Evolutionary conservation across 2,113 vertebrate genomes (phyloP).

Genomic region (Rhipidura dahli): DNA sequence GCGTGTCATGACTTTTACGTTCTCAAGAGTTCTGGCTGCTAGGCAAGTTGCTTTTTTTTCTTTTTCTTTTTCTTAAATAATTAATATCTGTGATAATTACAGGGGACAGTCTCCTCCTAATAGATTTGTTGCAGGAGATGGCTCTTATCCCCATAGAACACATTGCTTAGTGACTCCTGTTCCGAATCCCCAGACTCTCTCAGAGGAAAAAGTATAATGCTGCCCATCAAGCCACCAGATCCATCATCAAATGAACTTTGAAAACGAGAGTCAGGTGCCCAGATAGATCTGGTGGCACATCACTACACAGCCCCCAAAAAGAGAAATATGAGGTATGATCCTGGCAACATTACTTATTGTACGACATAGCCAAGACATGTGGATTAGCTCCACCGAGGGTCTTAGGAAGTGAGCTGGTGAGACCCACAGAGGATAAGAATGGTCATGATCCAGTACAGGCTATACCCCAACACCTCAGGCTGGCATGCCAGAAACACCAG

Average conservation of each 20-base stretch:
- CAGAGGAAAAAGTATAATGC: conserved; percentile 69
- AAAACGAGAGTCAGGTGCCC: conserved; percentile 55
- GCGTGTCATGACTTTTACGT: conserved; percentile 45
- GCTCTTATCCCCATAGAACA: conserved; percentile 36
- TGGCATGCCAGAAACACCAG: conserved; percentile 76
- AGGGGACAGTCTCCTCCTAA: conserved; percentile 53
- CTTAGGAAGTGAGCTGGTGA: conserved; percentile 57
- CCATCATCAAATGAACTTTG: conserved; percentile 52
- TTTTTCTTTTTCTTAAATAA: conserved; percentile 30
- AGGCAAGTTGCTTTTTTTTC: background rate
- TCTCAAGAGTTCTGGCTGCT: conserved; percentile 60
- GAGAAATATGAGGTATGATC: conserved; percentile 63
- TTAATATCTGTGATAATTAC: conserved; percentile 51
- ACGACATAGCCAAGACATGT: conserved; percentile 66
- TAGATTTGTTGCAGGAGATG: conserved; percentile 52
- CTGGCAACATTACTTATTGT: conserved; percentile 67
- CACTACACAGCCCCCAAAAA: conserved; percentile 54
- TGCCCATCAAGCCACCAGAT: conserved; percentile 64
- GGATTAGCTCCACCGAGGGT: conserved; percentile 66
- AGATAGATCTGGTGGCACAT: conserved; percentile 62
- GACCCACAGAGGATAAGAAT: conserved; percentile 71
- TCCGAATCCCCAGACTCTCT: conserved; percentile 59
- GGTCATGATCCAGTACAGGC: conserved; percentile 69
- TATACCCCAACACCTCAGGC: conserved; percentile 71
- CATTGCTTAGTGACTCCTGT: conserved; percentile 36